These are phyloP conservation scores for Taurulus bubalis DNA, from an alignment of 2,113 vertebrate genomes.

Conservation along the genomic window DNA sequence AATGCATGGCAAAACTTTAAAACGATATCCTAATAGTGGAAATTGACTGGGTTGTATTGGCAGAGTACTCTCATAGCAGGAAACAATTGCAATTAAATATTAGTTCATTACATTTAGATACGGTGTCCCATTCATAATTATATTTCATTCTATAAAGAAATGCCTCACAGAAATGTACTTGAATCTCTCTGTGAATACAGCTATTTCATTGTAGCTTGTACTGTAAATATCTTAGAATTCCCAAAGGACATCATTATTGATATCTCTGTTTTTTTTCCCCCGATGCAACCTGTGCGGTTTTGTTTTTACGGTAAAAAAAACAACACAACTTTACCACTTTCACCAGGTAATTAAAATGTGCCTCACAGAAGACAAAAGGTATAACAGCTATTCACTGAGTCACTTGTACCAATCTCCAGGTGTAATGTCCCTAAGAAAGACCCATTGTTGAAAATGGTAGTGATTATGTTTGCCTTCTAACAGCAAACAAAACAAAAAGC, in stretches of 20 bases:
- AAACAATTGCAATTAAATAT: neutral
- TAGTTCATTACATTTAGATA: neutral
- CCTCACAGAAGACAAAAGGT: neutral
- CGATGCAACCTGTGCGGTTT: neutral
- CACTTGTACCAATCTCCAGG: neutral
- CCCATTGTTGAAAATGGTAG: conserved; percentile 29
- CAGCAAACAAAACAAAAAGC: conserved; percentile 34
- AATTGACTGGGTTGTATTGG: neutral
- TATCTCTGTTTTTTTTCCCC: neutral
- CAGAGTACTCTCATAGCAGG: neutral
- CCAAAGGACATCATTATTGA: too few species aligned
- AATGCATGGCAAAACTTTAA: too few species aligned
- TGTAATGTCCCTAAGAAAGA: conserved; percentile 19
- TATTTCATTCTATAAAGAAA: neutral
- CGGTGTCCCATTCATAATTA: neutral
- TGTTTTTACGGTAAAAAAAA: neutral
- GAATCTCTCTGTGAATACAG: neutral
- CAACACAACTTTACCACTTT: neutral
- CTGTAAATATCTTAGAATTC: neutral
- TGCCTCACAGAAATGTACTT: neutral
- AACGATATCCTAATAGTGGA: neutral
- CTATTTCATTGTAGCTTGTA: neutral
- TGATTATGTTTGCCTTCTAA: conserved; percentile 39
- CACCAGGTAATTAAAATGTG: neutral
- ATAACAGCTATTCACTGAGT: conserved; percentile 7